Percentiles rank a stretch among this genome's conserved stretches.
Evolutionary conservation across 2,888 invertebrate species (phyloP).

Genomic region (Mesorhabditis belari): DNA sequence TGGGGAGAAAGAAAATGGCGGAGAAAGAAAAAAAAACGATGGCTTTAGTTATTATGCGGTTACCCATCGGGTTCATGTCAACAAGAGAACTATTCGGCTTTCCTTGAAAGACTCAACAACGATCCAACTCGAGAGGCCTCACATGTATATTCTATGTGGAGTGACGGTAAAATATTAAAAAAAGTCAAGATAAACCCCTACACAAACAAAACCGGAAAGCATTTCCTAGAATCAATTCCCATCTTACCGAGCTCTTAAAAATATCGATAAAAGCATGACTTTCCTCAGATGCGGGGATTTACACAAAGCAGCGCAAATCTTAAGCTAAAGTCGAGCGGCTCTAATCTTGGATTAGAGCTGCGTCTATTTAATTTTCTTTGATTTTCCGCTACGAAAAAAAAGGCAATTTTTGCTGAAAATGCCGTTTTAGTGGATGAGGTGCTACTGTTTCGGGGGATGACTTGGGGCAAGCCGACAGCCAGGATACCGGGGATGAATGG

Average conservation of each 20-base stretch:
- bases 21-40: neutral
- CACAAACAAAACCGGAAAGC: too few relatives aligned
- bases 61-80: conserved; percentile 48
- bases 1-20: neutral
- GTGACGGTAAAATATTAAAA: conserved; percentile 32
- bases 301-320: neutral
- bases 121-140: conserved; percentile 43
- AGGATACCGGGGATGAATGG: conserved; percentile 50
- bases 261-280: too few relatives aligned
- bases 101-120: conserved; percentile 49
- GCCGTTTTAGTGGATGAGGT: conserved; percentile 43
- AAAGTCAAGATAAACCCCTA: too few relatives aligned
- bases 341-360: too few relatives aligned
- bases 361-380: too few relatives aligned
- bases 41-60: conserved; percentile 42
- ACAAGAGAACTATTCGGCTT: conserved; percentile 48
- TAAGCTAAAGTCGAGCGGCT: too few relatives aligned
- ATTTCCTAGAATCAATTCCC: too few relatives aligned
- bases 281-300: neutral
- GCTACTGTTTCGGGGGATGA: conserved; percentile 45
- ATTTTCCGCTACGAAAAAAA: neutral
- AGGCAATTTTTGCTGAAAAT: neutral
- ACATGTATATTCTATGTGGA: conserved; percentile 52
- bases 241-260: too few relatives aligned
- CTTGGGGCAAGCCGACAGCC: conserved; percentile 51